Evolutionary conservation across 2,113 vertebrate genomes (phyloP).

Genomic region (Hippocampus guttulatus): DNA sequence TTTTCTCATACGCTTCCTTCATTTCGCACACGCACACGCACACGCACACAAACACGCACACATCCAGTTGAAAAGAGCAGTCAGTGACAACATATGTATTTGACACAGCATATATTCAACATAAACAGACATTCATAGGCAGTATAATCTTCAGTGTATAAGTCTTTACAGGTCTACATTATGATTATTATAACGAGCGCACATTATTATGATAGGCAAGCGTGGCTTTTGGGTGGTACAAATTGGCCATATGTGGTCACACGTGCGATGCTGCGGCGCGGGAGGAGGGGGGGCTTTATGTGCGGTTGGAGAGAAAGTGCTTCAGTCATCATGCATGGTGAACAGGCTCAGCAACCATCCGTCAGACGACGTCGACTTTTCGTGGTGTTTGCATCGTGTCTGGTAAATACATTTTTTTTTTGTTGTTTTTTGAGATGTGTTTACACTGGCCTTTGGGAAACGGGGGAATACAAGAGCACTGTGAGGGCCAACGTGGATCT

Average conservation of each 20-base stretch:
- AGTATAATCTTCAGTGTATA: conserved; percentile 80
- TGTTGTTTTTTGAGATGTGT: no score
- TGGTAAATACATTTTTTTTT: conserved; percentile 22
- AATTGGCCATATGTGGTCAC: conserved; percentile 24
- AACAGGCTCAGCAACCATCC: conserved; percentile 58
- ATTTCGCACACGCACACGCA: neutral
- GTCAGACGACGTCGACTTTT: conserved; percentile 34
- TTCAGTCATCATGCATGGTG: conserved; percentile 62
- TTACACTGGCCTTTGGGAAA: conserved; percentile 15
- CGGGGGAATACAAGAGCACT: conserved; percentile 5
- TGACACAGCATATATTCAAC: conserved; percentile 75
- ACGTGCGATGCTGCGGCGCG: conserved; percentile 34
- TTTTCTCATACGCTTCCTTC: neutral
- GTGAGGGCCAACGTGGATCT: neutral
- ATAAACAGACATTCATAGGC: conserved; percentile 78
- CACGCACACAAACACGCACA: neutral
- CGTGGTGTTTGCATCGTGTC: conserved; percentile 21
- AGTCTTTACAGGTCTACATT: conserved; percentile 74
- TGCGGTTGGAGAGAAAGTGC: conserved; percentile 77
- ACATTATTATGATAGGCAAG: conserved; percentile 66
- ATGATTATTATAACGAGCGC: conserved; percentile 66
- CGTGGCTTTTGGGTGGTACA: conserved; percentile 62
- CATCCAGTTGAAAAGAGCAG: conserved; percentile 31
- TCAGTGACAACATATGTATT: conserved; percentile 43
- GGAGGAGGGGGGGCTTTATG: conserved; percentile 58